Evolutionary conservation across 1,140 invertebrate genomes (phyloP), one percentile per base, ranked within the genome.

Genomic region (Anadara kagoshimensis): DNA sequence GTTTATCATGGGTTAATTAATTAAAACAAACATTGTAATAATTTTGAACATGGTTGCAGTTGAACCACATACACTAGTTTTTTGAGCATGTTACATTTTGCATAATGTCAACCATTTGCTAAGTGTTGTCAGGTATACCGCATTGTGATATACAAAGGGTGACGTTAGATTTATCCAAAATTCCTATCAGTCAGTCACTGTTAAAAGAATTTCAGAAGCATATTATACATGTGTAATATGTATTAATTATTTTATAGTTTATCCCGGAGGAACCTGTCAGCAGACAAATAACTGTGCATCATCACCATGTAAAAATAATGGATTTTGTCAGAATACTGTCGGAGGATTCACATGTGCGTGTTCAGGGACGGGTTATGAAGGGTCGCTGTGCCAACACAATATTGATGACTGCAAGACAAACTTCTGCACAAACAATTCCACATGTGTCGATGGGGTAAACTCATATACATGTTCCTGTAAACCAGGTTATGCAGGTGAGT

Each of bases 311-410:
- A n/a, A 61, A 51, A 66, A 66, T 41, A 59, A 47, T 54, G 64
- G 56, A 20, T n/a, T 16, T 0, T 73, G 71, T 58, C n/a, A 59
- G 20, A 53, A 62, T 41, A 36, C 5, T 3, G 7, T 26, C 0
- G 36, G 47, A 18, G 44, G 56, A 18, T 73, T 44, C 16, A 29
- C 3, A 29, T 73, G 71, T 73, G 20, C 29, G 11, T 73, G 71
- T 62, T 26, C 22, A n/a, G 14, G 43, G 14, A 43, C 22, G 12
- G 63, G 69, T 10, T 65, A 20, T 18, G 41, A 44, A 20, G 69
- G 69, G 11, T 67, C 63, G 5, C 26, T 67, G 44, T 76, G 61
- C 69, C 61, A 69, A 18, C 59, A 69, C 10, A 66, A 67, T 26
- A 24, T 53, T 59, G 41, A 72, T 65, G 63, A 68, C 10, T 75